phyloP scores from a whole-genome alignment of 1,140 invertebrate genomes.

The Panagrolaimus sp. region DNA sequence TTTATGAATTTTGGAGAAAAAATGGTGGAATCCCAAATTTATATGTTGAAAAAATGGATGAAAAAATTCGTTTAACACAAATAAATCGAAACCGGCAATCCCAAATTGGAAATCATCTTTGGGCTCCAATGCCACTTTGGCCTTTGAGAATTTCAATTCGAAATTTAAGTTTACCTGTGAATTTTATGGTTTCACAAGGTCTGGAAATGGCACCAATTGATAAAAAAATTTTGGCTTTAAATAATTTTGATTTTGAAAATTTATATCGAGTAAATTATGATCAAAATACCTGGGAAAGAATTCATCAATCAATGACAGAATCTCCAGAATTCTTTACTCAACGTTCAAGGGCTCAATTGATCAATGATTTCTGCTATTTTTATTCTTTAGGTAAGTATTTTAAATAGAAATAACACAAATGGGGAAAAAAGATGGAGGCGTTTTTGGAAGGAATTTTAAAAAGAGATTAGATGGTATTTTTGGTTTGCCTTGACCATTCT shows the following conservation, averaged over 20 bases:
- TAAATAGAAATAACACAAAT: too few relatives aligned
- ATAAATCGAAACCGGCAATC: not conserved
- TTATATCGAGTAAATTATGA: conserved; percentile 36
- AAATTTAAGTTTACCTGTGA: conserved; percentile 1
- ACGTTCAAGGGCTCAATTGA: conserved; percentile 22
- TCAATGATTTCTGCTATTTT: conserved; percentile 38
- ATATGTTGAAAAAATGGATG: not conserved
- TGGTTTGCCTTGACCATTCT: too few relatives aligned
- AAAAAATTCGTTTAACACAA: conserved; percentile 15
- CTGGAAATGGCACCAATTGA: conserved; percentile 16
- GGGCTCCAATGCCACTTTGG: conserved; percentile 12
- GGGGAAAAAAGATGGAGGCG: too few relatives aligned
- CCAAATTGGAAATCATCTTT: conserved; percentile 9
- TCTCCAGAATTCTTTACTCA: conserved; percentile 6
- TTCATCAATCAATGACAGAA: not conserved
- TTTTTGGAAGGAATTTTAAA: too few relatives aligned
- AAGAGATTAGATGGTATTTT: too few relatives aligned
- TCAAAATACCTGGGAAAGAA: conserved; percentile 21
- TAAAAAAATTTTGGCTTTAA: not conserved
- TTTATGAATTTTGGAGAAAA: not conserved
- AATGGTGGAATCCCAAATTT: conserved; percentile 15
- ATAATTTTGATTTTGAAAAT: conserved; percentile 14
- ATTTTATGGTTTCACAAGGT: not conserved
- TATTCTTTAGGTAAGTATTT: conserved; percentile 27
- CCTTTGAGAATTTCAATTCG: not conserved